Percentiles rank a stretch among this genome's conserved stretches.
Evolutionary conservation across 2,888 invertebrate genomes (phyloP).

Genomic region (Onchidella celtica): DNA sequence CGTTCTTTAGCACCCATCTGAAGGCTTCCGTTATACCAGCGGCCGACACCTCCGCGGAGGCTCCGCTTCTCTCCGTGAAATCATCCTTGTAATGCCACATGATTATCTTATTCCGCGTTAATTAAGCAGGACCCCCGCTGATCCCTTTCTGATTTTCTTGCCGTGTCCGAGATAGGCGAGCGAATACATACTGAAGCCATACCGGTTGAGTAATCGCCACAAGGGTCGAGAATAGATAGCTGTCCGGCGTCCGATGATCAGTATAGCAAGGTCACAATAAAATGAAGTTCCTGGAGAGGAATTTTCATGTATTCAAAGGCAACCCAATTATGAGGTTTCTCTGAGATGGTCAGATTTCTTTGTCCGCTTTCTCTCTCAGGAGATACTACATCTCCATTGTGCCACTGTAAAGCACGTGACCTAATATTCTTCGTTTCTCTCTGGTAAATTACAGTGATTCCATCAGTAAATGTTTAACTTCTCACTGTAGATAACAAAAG

Average conservation of each 20-base stretch:
- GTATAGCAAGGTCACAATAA: not conserved
- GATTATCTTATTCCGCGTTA: slow-evolving; percentile 25
- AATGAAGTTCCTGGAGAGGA: not conserved
- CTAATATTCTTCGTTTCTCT: too few relatives aligned
- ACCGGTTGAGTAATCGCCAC: slow-evolving; percentile 3
- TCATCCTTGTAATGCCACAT: slow-evolving; percentile 26
- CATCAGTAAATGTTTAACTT: too few relatives aligned
- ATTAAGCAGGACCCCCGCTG: slow-evolving; percentile 26
- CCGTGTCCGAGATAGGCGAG: slow-evolving; percentile 6
- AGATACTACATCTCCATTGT: too few relatives aligned
- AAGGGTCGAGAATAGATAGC: not conserved
- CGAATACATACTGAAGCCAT: not conserved
- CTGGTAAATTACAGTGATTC: too few relatives aligned
- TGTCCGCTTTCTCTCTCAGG: too few relatives aligned
- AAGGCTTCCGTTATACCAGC: not conserved
- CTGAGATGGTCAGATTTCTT: not conserved
- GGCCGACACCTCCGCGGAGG: not conserved
- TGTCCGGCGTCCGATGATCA: not conserved
- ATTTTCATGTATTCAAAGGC: not conserved
- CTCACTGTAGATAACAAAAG: too few relatives aligned
- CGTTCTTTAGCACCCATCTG: not conserved
- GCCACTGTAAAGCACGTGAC: too few relatives aligned
- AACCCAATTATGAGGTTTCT: not conserved
- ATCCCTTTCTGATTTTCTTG: not conserved
- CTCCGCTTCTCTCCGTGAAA: slow-evolving; percentile 12